Conservation (phyloP, 2,888 invertebrate genomes). For the Ephialtes manifestator region DNA sequence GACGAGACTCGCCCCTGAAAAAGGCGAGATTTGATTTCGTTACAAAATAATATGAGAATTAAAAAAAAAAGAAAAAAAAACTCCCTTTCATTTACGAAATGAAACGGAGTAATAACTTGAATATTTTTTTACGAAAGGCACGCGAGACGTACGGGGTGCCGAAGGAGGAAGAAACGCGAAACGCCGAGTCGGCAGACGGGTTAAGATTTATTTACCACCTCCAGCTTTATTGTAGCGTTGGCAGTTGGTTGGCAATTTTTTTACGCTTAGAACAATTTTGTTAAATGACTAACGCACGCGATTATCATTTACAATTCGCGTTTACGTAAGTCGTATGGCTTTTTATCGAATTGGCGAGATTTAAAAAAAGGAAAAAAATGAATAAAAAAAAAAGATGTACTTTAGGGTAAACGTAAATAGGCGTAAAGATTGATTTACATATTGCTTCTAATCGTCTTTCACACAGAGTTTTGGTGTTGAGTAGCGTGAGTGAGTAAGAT, state of each 20-base stretch:
- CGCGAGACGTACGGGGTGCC: neutral
- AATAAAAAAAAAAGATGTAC: constrained; percentile 2
- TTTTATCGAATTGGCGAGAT: constrained; percentile 26
- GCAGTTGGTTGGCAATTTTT: constrained; percentile 13
- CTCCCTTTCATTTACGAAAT: constrained; percentile 73
- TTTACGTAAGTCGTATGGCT: constrained; percentile 23
- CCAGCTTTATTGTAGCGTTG: neutral
- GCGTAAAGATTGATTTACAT: constrained; percentile 52
- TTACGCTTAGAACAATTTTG: constrained; percentile 21
- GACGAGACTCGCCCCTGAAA: constrained; percentile 65
- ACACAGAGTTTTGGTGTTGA: constrained; percentile 46
- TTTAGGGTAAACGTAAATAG: constrained; percentile 41
- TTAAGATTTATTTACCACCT: neutral
- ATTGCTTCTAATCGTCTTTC: constrained; percentile 61
- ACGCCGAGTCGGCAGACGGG: neutral
- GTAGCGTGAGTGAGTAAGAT: constrained; percentile 46
- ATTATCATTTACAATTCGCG: constrained; percentile 15
- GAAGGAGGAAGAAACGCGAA: constrained; percentile 32
- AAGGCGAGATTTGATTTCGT: constrained; percentile 58
- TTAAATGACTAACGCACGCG: constrained; percentile 15
- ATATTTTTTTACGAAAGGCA: constrained; percentile 7
- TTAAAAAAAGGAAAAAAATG: neutral
- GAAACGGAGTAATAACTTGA: neutral
- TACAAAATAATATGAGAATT: neutral
- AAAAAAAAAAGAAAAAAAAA: constrained; percentile 38